phyloP scores from a whole-genome alignment of 2,888 invertebrate genomes.

The Fabriciana adippe region DNA sequence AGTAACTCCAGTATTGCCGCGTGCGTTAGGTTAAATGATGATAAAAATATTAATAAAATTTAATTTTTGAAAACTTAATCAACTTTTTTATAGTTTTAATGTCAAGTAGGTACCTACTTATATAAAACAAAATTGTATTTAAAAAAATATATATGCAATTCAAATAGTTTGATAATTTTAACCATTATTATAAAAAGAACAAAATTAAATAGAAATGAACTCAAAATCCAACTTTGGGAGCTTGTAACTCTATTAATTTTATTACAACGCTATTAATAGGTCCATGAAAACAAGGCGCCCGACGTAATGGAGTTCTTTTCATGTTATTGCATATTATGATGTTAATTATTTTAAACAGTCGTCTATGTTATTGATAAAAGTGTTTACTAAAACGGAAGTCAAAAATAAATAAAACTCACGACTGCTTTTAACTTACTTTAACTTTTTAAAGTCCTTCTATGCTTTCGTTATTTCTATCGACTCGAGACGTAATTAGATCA shows the following conservation, averaged over 20 bases:
- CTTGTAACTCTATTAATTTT: slow-evolving; percentile 44
- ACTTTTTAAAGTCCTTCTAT: not conserved
- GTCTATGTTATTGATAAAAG: slow-evolving; percentile 4
- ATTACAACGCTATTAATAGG: slow-evolving; percentile 65
- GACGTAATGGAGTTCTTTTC: slow-evolving; percentile 31
- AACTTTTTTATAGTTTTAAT: no score
- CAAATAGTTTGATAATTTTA: no score
- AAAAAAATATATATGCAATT: no score
- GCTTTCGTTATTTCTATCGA: not conserved
- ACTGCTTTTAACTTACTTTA: slow-evolving; percentile 2
- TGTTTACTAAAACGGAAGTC: slow-evolving; percentile 5
- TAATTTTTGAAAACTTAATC: not conserved
- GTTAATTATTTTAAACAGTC: slow-evolving; percentile 24
- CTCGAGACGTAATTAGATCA: not conserved
- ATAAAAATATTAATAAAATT: not conserved
- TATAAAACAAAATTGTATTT: no score
- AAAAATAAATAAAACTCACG: slow-evolving; percentile 16
- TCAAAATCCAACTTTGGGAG: not conserved
- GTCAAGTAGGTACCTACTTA: no score
- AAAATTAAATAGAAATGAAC: not conserved
- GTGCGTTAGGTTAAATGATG: no score
- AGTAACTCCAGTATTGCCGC: slow-evolving; percentile 23
- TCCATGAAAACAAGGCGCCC: slow-evolving; percentile 54
- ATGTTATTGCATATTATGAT: slow-evolving; percentile 31
- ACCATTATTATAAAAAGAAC: no score